A percentile compares a stretch with the other conserved stretches of the same genome.
These are phyloP conservation scores for Liolophura sinensis DNA, from an alignment of 1,140 invertebrate species.

Conservation along the genomic window DNA sequence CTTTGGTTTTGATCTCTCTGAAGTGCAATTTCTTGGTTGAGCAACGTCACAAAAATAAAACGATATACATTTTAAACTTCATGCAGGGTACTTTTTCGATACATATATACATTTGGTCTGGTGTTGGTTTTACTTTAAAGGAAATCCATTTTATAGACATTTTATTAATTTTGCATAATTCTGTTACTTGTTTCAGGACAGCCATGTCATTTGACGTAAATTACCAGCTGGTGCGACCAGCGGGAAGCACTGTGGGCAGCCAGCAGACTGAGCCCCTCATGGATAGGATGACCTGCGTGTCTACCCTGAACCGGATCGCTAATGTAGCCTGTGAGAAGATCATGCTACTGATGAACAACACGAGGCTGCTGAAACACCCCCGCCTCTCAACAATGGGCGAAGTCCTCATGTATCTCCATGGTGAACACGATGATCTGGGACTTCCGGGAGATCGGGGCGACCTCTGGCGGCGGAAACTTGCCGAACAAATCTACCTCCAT, in stretches of 20 bases:
- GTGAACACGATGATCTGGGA: slow-evolving; percentile 42
- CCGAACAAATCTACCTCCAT: slow-evolving; percentile 41
- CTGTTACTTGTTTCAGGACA: background rate
- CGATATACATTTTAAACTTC: too few species aligned
- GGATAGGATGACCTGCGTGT: slow-evolving; percentile 40
- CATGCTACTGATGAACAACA: slow-evolving; percentile 51
- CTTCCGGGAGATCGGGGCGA: slow-evolving; percentile 46
- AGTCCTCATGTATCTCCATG: slow-evolving; percentile 33
- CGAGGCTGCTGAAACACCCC: slow-evolving; percentile 32
- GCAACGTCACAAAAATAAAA: too few species aligned
- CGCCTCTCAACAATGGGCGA: slow-evolving; percentile 37
- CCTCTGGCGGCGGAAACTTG: slow-evolving; percentile 47
- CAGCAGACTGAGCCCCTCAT: slow-evolving; percentile 16
- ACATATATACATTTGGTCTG: too few species aligned
- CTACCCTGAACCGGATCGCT: slow-evolving; percentile 45
- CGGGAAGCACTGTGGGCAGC: slow-evolving; percentile 10
- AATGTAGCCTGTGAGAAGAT: slow-evolving; percentile 36
- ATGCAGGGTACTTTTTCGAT: too few species aligned
- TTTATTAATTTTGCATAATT: too few species aligned
- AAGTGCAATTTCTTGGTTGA: too few species aligned
- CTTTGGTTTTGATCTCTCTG: too few species aligned
- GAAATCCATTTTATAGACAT: too few species aligned
- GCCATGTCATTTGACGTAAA: slow-evolving; percentile 14
- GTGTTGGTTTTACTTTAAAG: too few species aligned
- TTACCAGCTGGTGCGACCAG: slow-evolving; percentile 29